Evolutionary conservation across 2,797 vertebrate species (phyloP).

Genomic region (Lemur catta): DNA sequence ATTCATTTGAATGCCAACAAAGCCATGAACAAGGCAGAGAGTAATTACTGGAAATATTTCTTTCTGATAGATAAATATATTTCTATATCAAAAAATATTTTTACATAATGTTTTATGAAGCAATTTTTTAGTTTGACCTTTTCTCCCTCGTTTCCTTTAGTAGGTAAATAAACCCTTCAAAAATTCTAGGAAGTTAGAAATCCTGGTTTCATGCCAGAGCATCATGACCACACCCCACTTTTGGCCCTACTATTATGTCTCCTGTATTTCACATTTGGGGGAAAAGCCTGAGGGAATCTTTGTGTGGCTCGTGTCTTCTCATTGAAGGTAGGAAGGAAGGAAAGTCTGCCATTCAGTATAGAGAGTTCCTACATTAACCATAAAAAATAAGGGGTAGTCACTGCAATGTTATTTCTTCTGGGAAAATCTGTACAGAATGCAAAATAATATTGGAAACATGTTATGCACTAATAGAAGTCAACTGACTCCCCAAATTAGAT

Average conservation of each 20-base stretch:
- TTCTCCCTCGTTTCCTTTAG: not conserved
- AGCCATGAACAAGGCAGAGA: not conserved
- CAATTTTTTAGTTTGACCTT: not conserved
- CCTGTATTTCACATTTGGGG: not conserved
- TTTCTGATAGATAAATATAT: not conserved
- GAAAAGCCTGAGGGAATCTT: not conserved
- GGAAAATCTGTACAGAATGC: not conserved
- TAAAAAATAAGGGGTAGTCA: not conserved
- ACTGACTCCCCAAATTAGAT: not conserved
- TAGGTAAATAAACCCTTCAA: not conserved
- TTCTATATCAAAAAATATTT: not conserved
- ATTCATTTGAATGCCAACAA: not conserved
- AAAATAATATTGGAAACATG: constrained; percentile 8
- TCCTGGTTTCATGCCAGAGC: not conserved
- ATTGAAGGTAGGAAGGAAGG: not conserved
- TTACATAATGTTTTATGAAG: not conserved
- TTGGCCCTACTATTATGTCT: not conserved
- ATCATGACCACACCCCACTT: not conserved
- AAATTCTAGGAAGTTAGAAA: not conserved
- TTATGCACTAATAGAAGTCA: not conserved
- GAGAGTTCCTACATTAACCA: not conserved
- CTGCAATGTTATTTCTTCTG: not conserved
- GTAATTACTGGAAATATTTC: not conserved
- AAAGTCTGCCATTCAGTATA: not conserved
- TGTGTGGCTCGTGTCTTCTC: not conserved